phyloP scores from a whole-genome alignment of 2,888 invertebrate genomes.

The Dryococelus australis region DNA sequence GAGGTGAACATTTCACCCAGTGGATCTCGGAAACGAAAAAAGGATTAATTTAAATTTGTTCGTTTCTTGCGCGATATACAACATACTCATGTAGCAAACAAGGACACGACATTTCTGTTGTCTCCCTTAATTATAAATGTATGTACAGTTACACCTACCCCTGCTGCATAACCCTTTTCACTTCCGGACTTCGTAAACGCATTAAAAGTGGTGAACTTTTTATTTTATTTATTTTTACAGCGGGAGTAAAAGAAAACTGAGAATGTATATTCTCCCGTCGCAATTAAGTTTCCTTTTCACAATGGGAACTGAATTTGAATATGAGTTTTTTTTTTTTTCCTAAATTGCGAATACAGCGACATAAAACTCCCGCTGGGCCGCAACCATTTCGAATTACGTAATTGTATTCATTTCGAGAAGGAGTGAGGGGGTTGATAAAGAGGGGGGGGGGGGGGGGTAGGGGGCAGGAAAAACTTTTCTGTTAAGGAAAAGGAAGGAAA shows the following conservation, averaged over 20 bases:
- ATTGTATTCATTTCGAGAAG: constrained; percentile 40
- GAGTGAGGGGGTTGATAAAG: neutral
- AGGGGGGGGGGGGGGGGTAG: too few species aligned
- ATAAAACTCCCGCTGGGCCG: constrained; percentile 19
- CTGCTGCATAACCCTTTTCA: neutral
- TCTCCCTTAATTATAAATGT: neutral
- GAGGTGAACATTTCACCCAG: neutral
- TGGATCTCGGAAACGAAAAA: neutral
- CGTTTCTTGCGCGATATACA: neutral
- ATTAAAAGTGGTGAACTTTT: neutral
- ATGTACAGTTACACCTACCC: neutral
- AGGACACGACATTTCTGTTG: neutral
- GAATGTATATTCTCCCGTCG: constrained; percentile 19
- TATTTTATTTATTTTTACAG: neutral
- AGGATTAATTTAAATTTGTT: neutral
- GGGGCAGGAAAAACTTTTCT: constrained; percentile 33
- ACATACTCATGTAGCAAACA: neutral
- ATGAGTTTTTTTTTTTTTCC: neutral
- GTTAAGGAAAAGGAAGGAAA: constrained; percentile 26
- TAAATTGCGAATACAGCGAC: constrained; percentile 17
- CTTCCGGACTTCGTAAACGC: neutral
- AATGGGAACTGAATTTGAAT: constrained; percentile 25
- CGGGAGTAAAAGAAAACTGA: neutral
- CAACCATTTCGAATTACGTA: constrained; percentile 32
- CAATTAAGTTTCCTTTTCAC: constrained; percentile 28